Evolutionary conservation across 1,140 invertebrate genomes (phyloP).

Genomic region (Bemisia tabaci): DNA sequence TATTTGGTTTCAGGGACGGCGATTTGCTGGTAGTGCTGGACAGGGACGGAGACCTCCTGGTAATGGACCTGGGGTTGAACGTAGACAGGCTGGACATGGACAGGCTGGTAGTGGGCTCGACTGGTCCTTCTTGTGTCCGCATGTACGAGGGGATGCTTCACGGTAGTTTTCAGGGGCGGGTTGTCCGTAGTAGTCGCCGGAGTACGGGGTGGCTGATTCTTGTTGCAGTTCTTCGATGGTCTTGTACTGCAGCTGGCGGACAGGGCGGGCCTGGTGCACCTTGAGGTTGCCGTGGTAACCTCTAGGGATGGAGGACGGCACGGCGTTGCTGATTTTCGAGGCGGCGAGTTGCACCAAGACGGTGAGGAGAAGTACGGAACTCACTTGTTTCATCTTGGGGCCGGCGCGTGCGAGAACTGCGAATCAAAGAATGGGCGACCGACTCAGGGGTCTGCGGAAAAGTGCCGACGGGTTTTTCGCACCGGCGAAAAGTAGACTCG

Average conservation of each 20-base stretch:
- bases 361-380: background rate
- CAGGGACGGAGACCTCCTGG: no score
- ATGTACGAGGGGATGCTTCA: background rate
- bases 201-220: background rate
- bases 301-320: background rate
- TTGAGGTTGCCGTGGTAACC: background rate
- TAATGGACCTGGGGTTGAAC: background rate
- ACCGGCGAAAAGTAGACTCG: no score
- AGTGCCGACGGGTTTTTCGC: no score
- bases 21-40: background rate
- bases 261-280: background rate
- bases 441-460: no score
- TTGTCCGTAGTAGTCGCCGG: no score
- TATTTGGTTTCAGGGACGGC: background rate
- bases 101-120: no score
- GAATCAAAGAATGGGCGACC: background rate
- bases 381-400: background rate
- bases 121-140: background rate
- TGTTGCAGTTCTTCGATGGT: background rate
- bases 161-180: no score
- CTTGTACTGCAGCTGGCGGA: background rate
- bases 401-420: background rate
- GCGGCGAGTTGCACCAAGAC: background rate
- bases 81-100: background rate
- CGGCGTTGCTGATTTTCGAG: background rate